These are phyloP conservation scores for Coilia nasus DNA, from an alignment of 2,797 vertebrate genomes.

Conservation along the genomic window DNA sequence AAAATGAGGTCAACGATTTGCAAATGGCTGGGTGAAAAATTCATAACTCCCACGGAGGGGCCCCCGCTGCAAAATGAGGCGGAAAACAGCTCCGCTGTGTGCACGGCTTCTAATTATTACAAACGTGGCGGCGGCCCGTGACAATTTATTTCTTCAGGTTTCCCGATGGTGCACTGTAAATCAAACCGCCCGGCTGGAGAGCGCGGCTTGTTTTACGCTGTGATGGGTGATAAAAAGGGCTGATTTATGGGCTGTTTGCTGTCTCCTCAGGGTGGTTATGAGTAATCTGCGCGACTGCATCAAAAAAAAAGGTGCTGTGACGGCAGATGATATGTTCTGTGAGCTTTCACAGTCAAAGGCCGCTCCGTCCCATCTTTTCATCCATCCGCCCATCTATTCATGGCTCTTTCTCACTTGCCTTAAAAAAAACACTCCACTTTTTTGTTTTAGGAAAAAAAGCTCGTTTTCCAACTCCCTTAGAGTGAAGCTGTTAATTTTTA, in stretches of 20 bases:
- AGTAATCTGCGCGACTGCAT: constrained; percentile 29
- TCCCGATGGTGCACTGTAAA: constrained; percentile 31
- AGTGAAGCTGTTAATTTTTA: too few relatives aligned
- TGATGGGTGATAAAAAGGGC: constrained; percentile 50
- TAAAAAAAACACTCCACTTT: neutral
- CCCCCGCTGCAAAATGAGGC: constrained; percentile 53
- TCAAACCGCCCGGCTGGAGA: constrained; percentile 37
- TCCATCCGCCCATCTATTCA: neutral
- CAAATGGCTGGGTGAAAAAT: constrained; percentile 60
- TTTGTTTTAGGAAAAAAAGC: too few relatives aligned
- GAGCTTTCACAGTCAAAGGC: neutral
- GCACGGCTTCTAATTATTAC: neutral
- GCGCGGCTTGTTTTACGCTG: constrained; percentile 45
- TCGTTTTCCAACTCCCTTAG: too few relatives aligned
- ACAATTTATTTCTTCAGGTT: constrained; percentile 31
- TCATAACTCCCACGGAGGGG: constrained; percentile 49
- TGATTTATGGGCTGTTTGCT: constrained; percentile 53
- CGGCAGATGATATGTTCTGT: neutral
- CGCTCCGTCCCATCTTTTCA: too few relatives aligned
- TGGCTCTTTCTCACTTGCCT: neutral
- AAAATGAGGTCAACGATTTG: constrained; percentile 65
- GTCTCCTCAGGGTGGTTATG: constrained; percentile 36
- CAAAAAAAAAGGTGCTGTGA: constrained; percentile 1
- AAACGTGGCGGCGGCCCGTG: neutral
- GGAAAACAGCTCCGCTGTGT: constrained; percentile 42